Percentiles rank a stretch among this genome's conserved stretches.
phyloP scores from a whole-genome alignment of 1,140 invertebrate species.

The Periplaneta americana region DNA sequence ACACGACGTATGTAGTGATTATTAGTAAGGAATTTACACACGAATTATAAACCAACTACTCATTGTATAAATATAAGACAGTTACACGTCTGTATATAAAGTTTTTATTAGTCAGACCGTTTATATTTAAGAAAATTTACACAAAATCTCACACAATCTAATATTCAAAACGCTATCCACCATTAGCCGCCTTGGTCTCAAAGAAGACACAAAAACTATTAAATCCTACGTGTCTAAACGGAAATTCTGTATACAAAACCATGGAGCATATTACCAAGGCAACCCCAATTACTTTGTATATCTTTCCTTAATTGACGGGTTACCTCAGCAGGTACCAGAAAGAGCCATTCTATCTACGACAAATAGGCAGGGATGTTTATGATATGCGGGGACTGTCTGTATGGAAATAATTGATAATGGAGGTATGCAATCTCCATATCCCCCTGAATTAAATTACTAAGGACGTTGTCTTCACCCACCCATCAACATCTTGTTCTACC shows the following conservation, averaged over 20 bases:
- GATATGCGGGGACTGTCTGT: too few species aligned
- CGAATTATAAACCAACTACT: too few species aligned
- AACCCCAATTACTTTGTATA: neutral
- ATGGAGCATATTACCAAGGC: neutral
- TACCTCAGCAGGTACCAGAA: neutral
- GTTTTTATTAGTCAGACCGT: too few species aligned
- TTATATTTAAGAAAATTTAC: too few species aligned
- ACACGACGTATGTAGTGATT: too few species aligned
- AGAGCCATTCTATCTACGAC: neutral
- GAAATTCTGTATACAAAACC: neutral
- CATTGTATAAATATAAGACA: too few species aligned
- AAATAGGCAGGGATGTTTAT: neutral
- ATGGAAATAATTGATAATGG: neutral
- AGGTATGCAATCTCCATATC: neutral
- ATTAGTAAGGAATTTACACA: too few species aligned
- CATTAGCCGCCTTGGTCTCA: too few species aligned
- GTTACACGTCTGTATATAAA: too few species aligned
- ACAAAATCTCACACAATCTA: too few species aligned
- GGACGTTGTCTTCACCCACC: neutral
- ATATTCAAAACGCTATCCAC: too few species aligned
- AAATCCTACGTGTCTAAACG: neutral
- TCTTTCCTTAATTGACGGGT: neutral
- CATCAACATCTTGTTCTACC: neutral
- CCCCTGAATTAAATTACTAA: neutral
- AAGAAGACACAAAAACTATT: neutral